Evolutionary conservation across 2,113 vertebrate species (phyloP), one percentile per base, ranked within the genome.

Genomic region (Chascanopsetta lugubris): DNA sequence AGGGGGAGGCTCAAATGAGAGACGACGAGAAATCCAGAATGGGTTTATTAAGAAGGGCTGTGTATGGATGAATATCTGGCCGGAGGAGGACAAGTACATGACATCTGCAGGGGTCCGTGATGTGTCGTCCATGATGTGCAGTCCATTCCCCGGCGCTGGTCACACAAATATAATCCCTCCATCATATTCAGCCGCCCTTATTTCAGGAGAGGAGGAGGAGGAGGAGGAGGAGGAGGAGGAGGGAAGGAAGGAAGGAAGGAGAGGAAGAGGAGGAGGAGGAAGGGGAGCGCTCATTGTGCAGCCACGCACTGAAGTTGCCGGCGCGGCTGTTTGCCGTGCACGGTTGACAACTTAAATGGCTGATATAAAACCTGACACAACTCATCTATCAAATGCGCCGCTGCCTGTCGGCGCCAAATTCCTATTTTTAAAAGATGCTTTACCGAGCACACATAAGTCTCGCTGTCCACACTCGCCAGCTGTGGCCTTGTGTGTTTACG

Each of bases 281-380:
- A 15, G 62, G 54, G 42, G 53, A 80, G 47, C 32, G 48, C 69
- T 69, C 72, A 57, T 42, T 2, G 66, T 61, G 62, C 55, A 43
- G 65, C 62, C 72, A 83, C 71, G 36, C 75, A 77, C 72, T 72
- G 62, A 65, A 78, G 79, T 66, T 64, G 78, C 74, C 80, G 78
- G 50, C n/a, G 54, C 77, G 72, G 66, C 77, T 88, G 83, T 86
- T 86, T 87, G 88, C 87, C 61, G 80, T 75, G 61, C 53, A 74
- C 67, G 85, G 51, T 88, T n/a, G 87, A 88, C 90, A 89, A 86
- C 75, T 89, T 89, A 89, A 91, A 91, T 88, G 87, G 82, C 82
- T 88, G 86, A 88, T 89, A 90, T 90, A 90, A 91, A 91, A 89
- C 77, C 82, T 90, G 88, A 90, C 88, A 87, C 80, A 83, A 80